Evolutionary conservation across 2,888 invertebrate genomes (phyloP), one percentile per base, ranked within the genome.

Genomic region (Andricus curvator): DNA sequence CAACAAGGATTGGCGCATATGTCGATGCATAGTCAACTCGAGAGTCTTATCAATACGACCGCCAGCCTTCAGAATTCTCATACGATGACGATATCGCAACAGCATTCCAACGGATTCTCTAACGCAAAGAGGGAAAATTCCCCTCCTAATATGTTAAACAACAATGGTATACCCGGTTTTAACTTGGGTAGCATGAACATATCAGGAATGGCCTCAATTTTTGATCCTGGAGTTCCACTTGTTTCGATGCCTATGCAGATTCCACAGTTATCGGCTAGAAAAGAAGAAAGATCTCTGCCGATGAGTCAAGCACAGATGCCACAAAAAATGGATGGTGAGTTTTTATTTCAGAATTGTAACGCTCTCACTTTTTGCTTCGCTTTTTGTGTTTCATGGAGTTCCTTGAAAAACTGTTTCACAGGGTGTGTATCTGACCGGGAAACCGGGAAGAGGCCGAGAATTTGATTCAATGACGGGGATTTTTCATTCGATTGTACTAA

Each of bases 151-250:
- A 90, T 93, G 86, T 88, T 92, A 78, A 93, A 93, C 82, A 94
- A 94, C 84, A 94, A 94, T 84, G 93, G 94, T 6, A 91, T 94
- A 62, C 92, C 94, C 13, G 90, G 89, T 44, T 84, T 90, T 11
- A 93, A 94, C 22, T 93, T 94, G 84, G 88, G 88, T 20, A 92
- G 92, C 25, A 90, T 94, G 81, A 93, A 93, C 82, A 93, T 94
- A 89, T 93, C 94, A 0, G 88, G 88, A n/a, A 94, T 95, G 81
- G 92, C 94, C 1, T 95, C 96, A 25, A 95, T 96, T 86, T 96
- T 96, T 87, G 96, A 96, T 88, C 95, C 95, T 0, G 51, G 25
- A 25, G 87, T 95, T 65, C 94, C 95, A 56, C 88, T 90, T 44
- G 84, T 88, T 20, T 84, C 87, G 41, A 88, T 89, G 93, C 89